These are phyloP conservation scores for Neotragus moschatus DNA, from an alignment of 2,113 vertebrate genomes.

Conservation along the genomic window DNA sequence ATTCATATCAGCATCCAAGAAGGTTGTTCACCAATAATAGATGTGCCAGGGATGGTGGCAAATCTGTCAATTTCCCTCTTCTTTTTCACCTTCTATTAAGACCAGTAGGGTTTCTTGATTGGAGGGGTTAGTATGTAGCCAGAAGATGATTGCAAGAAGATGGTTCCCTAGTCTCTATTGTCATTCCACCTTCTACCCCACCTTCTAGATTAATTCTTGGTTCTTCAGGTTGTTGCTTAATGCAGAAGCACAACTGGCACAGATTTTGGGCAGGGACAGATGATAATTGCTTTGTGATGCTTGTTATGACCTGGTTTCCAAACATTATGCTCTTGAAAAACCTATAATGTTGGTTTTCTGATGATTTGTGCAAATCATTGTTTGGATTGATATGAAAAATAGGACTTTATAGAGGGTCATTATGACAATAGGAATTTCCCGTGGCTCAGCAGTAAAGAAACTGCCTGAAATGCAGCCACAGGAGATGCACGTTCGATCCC, in stretches of 20 bases:
- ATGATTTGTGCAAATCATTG: background rate
- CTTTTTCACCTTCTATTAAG: background rate
- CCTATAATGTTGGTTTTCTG: background rate
- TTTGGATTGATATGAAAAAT: background rate
- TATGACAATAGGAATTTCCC: background rate
- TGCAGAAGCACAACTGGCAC: background rate
- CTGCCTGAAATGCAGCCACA: background rate
- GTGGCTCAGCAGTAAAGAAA: background rate
- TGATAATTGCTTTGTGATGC: background rate
- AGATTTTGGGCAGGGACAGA: background rate
- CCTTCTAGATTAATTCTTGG: background rate
- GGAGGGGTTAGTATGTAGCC: background rate
- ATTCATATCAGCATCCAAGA: background rate
- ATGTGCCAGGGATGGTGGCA: background rate
- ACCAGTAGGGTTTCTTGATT: background rate
- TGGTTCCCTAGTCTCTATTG: background rate
- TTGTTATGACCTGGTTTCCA: background rate
- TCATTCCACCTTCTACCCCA: accelerated
- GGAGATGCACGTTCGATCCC: background rate
- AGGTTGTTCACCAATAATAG: background rate
- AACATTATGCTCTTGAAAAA: constrained; percentile 17
- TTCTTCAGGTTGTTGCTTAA: background rate
- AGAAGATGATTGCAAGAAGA: background rate
- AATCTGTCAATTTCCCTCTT: background rate
- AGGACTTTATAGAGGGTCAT: background rate